Evolutionary conservation across 2,888 invertebrate genomes (phyloP).

Genomic region (Margaritifera margaritifera): DNA sequence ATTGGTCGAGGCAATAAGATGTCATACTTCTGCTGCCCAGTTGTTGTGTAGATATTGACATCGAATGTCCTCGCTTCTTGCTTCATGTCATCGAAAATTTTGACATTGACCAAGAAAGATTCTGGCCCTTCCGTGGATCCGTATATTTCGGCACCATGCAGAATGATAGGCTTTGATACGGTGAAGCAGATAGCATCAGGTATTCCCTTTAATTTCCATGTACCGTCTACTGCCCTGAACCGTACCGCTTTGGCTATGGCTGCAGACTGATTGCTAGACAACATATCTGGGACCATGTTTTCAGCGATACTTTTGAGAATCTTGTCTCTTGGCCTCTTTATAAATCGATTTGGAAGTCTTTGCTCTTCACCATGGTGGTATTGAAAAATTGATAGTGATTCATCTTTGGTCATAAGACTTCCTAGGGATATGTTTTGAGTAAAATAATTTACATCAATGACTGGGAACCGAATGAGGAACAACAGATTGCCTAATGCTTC

Average conservation of each 20-base stretch:
- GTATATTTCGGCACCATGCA: constrained; percentile 31
- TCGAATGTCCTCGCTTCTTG: constrained; percentile 30
- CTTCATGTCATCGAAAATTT: constrained; percentile 31
- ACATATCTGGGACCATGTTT: constrained; percentile 8
- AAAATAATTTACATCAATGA: constrained; percentile 46
- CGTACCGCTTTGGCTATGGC: constrained; percentile 27
- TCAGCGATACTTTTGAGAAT: constrained; percentile 13
- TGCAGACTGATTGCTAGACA: constrained; percentile 17
- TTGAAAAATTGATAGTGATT: constrained; percentile 34
- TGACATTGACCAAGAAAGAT: constrained; percentile 20
- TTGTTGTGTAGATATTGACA: constrained; percentile 22
- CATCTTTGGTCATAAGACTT: constrained; percentile 35
- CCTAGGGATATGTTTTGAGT: constrained; percentile 37
- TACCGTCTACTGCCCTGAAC: constrained; percentile 33
- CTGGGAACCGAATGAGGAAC: constrained; percentile 56
- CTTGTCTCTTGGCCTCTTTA: constrained; percentile 25
- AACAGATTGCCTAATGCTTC: constrained; percentile 48
- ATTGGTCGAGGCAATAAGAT: constrained; percentile 28
- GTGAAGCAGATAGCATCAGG: constrained; percentile 33
- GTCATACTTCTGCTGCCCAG: constrained; percentile 19
- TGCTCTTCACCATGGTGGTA: constrained; percentile 34
- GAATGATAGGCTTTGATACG: constrained; percentile 29
- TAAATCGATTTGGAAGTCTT: constrained; percentile 26
- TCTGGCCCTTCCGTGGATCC: constrained; percentile 19
- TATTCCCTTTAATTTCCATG: constrained; percentile 36